Evolutionary conservation across 2,113 vertebrate genomes (phyloP).

Genomic region (Vulpes lagopus): DNA sequence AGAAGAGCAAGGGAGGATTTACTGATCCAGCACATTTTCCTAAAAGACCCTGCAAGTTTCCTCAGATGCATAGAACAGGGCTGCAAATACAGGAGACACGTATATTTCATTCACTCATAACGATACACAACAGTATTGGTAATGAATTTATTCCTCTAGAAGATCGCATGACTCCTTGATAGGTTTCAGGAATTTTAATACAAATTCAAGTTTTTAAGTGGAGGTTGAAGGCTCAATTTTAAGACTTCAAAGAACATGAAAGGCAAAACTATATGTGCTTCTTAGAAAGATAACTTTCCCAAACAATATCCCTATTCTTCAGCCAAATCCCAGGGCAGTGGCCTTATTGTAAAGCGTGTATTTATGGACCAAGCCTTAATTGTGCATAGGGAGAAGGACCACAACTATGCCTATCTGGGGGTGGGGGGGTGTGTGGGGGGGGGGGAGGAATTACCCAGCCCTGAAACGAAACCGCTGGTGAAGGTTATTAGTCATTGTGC

Average conservation of each 20-base stretch:
- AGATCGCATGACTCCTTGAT: neutral
- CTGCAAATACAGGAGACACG: neutral
- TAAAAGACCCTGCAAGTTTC: neutral
- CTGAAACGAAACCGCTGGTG: constrained; percentile 51
- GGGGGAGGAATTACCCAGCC: neutral
- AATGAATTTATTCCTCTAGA: neutral
- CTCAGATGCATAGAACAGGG: neutral
- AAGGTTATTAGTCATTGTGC: constrained; percentile 58
- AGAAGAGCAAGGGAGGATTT: neutral
- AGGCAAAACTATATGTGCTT: constrained; percentile 32
- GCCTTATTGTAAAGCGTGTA: constrained; percentile 34
- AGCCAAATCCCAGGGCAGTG: constrained; percentile 41
- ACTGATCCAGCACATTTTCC: neutral
- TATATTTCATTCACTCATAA: neutral
- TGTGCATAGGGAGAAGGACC: neutral
- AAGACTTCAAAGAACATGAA: constrained; percentile 39
- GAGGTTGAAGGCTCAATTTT: constrained; percentile 1
- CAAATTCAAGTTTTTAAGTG: constrained; percentile 26
- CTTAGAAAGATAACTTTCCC: constrained; percentile 35
- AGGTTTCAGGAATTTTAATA: neutral
- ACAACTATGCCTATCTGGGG: neutral
- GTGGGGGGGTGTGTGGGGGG: neutral
- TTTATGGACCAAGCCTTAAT: constrained; percentile 6
- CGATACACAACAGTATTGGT: neutral
- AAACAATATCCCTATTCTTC: constrained; percentile 51